These are phyloP conservation scores for Lepidonotus clava DNA, from an alignment of 2,888 invertebrate species.

Conservation along the genomic window DNA sequence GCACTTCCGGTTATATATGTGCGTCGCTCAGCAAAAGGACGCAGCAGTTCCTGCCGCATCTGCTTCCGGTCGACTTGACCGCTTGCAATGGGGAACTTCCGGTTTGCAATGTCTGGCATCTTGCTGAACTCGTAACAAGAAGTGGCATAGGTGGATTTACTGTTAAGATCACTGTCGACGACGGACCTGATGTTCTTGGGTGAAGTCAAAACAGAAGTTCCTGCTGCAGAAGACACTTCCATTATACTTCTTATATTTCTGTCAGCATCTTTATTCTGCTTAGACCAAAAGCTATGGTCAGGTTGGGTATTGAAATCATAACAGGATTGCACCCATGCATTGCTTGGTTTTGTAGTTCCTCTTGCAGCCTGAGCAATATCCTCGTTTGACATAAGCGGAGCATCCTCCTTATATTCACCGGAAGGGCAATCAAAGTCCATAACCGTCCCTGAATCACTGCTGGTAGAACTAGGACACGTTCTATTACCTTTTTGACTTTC, in stretches of 20 bases:
- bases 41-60: not conserved
- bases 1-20: constrained; percentile 1
- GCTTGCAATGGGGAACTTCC: not conserved
- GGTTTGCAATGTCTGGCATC: not conserved
- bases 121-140: constrained; percentile 4
- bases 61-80: not conserved
- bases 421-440: no score
- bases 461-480: not conserved
- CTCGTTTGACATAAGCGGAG: no score
- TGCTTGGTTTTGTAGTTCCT: not conserved
- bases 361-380: not conserved
- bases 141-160: not conserved
- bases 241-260: not conserved
- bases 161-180: not conserved
- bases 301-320: not conserved
- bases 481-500: not conserved
- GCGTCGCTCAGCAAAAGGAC: not conserved
- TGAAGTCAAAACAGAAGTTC: not conserved
- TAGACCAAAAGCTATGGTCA: not conserved
- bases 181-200: not conserved
- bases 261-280: not conserved
- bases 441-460: no score
- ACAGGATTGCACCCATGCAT: not conserved
- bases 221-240: not conserved
- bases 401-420: no score